Evolutionary conservation across 2,113 vertebrate genomes (phyloP).

Genomic region (Emydura subglobosa): DNA sequence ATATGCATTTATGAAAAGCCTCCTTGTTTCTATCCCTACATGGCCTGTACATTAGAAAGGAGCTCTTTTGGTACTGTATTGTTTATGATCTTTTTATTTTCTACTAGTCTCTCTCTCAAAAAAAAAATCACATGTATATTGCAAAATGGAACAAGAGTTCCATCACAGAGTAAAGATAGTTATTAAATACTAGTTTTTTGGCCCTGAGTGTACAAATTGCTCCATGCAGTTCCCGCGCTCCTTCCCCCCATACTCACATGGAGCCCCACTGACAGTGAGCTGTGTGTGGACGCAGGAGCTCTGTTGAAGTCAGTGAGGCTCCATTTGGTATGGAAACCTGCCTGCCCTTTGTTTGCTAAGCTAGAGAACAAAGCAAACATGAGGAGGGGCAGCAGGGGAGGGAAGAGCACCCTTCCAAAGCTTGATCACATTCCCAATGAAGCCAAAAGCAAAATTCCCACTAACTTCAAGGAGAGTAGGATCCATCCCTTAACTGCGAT

Average conservation of each 20-base stretch:
- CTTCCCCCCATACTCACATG: not conserved
- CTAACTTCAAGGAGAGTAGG: fast-evolving
- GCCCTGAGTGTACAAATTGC: not conserved
- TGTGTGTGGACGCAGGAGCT: not conserved
- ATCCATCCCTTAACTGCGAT: not conserved
- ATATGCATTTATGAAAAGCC: not conserved
- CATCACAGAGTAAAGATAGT: not conserved
- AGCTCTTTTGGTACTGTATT: not conserved
- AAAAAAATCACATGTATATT: not conserved
- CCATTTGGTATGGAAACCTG: fast-evolving
- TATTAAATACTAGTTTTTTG: not conserved
- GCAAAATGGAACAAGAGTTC: not conserved
- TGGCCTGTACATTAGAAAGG: not conserved
- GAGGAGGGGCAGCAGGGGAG: not conserved
- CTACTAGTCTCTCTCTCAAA: not conserved
- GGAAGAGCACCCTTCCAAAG: not conserved
- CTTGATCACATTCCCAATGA: not conserved
- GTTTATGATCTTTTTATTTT: not conserved
- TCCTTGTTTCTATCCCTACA: not conserved
- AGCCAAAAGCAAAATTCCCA: not conserved
- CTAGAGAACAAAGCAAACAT: not conserved
- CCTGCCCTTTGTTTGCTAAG: not conserved
- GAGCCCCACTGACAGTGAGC: not conserved
- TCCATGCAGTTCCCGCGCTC: not conserved
- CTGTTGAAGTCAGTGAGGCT: not conserved